A percentile compares a stretch with the other conserved stretches of the same genome.
These are phyloP conservation scores for Corapipo altera DNA, from an alignment of 2,113 vertebrate species.

Conservation along the genomic window DNA sequence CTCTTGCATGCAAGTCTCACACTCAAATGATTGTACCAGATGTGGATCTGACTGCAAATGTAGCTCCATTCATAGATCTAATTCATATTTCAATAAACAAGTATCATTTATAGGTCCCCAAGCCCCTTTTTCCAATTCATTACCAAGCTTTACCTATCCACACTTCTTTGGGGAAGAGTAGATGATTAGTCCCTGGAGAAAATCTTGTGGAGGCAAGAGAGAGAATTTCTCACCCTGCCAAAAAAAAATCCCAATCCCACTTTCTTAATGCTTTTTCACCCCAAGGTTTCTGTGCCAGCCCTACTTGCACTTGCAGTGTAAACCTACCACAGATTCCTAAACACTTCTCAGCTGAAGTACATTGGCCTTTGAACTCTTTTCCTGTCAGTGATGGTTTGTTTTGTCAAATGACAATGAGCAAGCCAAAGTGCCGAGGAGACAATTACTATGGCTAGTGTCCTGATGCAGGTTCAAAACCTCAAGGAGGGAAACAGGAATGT, in stretches of 20 bases:
- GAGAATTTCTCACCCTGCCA: background rate
- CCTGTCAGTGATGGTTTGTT: conserved; percentile 55
- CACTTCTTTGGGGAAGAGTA: background rate
- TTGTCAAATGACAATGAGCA: conserved; percentile 61
- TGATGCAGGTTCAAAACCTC: conserved; percentile 50
- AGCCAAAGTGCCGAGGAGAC: conserved; percentile 53
- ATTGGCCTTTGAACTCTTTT: conserved; percentile 75
- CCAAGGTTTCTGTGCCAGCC: background rate
- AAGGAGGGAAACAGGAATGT: conserved; percentile 61
- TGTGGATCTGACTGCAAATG: background rate
- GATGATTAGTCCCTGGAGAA: background rate
- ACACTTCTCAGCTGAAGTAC: conserved; percentile 63
- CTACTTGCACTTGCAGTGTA: background rate
- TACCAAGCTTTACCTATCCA: background rate
- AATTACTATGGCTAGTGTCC: conserved; percentile 58
- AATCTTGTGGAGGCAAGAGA: background rate
- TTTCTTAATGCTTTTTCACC: background rate
- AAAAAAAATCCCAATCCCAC: background rate
- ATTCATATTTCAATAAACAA: background rate
- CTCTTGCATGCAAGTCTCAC: background rate
- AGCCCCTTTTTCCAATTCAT: background rate
- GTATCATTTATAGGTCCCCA: background rate
- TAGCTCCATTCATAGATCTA: background rate
- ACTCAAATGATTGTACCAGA: background rate
- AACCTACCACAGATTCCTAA: conserved; percentile 41